A percentile compares a stretch with the other conserved stretches of the same genome.
phyloP scores from a whole-genome alignment of 2,113 vertebrate genomes.

The Zosterops pallidus region DNA sequence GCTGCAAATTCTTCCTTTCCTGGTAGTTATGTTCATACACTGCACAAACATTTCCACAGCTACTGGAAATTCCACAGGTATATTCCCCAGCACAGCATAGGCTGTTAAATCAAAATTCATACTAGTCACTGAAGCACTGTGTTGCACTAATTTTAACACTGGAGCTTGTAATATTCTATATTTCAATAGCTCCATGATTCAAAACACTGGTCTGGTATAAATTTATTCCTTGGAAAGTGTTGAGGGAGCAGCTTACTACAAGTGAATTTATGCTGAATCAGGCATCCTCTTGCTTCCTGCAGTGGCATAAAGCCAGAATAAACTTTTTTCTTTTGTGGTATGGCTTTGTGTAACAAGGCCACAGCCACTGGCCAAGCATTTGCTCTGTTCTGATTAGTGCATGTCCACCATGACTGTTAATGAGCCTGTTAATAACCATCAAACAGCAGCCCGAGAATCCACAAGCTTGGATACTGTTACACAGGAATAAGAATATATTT shows the following conservation, averaged over 20 bases:
- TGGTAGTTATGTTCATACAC: fast-evolving
- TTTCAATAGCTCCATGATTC: not conserved
- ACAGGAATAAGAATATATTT: not conserved
- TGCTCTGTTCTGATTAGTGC: not conserved
- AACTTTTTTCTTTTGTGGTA: not conserved
- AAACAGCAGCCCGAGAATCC: not conserved
- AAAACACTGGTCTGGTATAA: not conserved
- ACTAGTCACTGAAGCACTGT: not conserved
- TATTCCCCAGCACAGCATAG: not conserved
- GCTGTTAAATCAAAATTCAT: not conserved
- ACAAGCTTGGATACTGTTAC: not conserved
- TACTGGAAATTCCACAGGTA: not conserved
- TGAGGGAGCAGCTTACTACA: not conserved
- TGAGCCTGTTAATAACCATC: not conserved
- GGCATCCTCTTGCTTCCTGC: not conserved
- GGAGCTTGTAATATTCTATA: fast-evolving
- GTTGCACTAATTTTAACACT: not conserved
- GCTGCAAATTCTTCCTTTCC: not conserved
- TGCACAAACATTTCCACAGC: not conserved
- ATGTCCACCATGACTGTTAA: not conserved
- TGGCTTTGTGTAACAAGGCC: not conserved
- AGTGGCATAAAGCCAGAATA: not conserved
- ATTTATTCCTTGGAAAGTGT: not conserved
- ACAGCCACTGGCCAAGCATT: not conserved
- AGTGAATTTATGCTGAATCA: not conserved